These are phyloP conservation scores for Acanthurus lineatus DNA, from an alignment of 2,797 vertebrate species.

Conservation along the genomic window DNA sequence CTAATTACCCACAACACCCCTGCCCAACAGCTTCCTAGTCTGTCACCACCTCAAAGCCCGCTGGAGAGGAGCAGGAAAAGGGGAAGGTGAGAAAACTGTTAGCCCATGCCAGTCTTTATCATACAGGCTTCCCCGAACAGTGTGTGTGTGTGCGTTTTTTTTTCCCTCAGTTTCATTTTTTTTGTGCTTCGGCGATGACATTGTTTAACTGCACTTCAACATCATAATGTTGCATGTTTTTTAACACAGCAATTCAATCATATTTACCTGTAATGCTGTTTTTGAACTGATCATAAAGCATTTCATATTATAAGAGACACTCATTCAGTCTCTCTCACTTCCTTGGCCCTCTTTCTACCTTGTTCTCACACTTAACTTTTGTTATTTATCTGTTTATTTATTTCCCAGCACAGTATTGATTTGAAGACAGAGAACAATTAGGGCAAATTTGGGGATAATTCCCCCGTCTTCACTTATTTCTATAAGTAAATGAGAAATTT, in stretches of 20 bases:
- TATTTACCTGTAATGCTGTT: constrained; percentile 1
- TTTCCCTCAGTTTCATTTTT: constrained; percentile 9
- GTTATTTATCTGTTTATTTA: constrained; percentile 72
- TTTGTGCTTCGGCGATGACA: background rate
- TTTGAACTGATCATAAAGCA: constrained; percentile 13
- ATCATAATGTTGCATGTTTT: constrained; percentile 3
- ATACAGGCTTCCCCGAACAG: constrained; percentile 13
- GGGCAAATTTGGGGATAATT: constrained; percentile 83
- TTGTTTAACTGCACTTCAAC: background rate
- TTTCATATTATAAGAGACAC: constrained; percentile 9
- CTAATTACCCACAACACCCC: constrained; percentile 91
- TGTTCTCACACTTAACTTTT: constrained; percentile 72
- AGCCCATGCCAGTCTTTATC: constrained; percentile 20
- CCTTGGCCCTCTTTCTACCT: constrained; percentile 20
- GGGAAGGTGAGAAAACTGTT: constrained; percentile 55
- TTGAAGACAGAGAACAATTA: constrained; percentile 81
- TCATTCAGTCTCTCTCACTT: constrained; percentile 11
- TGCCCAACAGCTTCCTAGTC: constrained; percentile 86
- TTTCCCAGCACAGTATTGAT: constrained; percentile 81
- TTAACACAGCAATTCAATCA: background rate
- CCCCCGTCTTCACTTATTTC: constrained; percentile 80
- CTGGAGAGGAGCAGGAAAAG: constrained; percentile 53
- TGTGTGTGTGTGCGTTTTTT: background rate
- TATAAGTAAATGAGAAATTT: constrained; percentile 87
- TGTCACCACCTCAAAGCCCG: constrained; percentile 83